phyloP scores from a whole-genome alignment of 2,888 invertebrate genomes.

The Podabrus alpinus region DNA sequence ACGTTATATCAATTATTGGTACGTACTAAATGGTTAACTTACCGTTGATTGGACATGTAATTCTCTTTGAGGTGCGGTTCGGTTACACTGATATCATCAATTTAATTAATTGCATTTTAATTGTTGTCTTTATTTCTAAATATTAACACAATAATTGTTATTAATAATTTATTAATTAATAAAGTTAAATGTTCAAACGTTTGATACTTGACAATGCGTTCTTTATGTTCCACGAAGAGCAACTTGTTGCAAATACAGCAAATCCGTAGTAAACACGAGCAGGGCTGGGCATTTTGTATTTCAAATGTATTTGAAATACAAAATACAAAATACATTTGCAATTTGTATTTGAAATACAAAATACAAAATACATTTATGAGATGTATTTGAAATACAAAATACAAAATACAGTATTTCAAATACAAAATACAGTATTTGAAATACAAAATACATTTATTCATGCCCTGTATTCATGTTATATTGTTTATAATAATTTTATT shows the following conservation, averaged over 20 bases:
- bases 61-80: not conserved
- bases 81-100: not conserved
- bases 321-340: too few species aligned
- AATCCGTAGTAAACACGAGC: not conserved
- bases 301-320: too few species aligned
- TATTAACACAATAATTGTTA: not conserved
- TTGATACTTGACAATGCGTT: not conserved
- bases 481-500: too few species aligned
- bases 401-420: too few species aligned
- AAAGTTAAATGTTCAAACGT: not conserved
- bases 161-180: not conserved
- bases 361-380: too few species aligned
- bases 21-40: not conserved
- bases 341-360: too few species aligned
- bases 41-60: not conserved
- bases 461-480: too few species aligned
- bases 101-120: not conserved
- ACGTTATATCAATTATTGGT: not conserved
- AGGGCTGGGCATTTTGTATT: too few species aligned
- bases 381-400: too few species aligned
- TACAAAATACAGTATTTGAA: too few species aligned
- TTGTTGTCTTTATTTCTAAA: not conserved
- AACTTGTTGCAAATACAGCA: not conserved
- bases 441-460: too few species aligned
- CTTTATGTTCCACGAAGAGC: not conserved